These are phyloP conservation scores for Diaprepes abbreviatus DNA, from an alignment of 2,888 invertebrate species.

Conservation along the genomic window DNA sequence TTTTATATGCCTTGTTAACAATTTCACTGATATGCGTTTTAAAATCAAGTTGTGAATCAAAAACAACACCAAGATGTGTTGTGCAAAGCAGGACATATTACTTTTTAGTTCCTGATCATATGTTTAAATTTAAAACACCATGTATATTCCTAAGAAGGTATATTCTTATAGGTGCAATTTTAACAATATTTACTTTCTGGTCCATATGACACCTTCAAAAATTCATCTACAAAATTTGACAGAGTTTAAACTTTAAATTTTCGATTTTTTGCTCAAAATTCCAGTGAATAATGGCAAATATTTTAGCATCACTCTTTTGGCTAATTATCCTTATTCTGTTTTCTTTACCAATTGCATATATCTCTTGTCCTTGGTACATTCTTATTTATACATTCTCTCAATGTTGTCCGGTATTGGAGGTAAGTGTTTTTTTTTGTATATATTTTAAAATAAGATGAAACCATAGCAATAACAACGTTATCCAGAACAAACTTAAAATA, in stretches of 20 bases:
- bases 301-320: conserved; percentile 22
- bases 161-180: no score
- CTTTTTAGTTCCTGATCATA: no score
- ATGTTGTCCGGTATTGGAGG: conserved; percentile 13
- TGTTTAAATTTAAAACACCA: no score
- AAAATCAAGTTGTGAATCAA: no score
- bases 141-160: no score
- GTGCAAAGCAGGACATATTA: no score
- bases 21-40: no score
- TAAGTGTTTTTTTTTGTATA: conserved; percentile 1
- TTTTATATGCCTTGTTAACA: no score
- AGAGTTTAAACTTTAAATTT: not conserved
- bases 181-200: no score
- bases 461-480: not conserved
- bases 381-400: conserved; percentile 15
- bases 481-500: no score
- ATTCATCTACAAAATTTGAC: conserved; percentile 5
- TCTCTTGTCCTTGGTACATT: conserved; percentile 18
- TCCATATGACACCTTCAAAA: not conserved
- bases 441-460: not conserved
- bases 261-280: not conserved
- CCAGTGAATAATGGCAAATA: conserved; percentile 10
- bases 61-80: no score
- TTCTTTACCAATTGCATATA: conserved; percentile 18
- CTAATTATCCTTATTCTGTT: not conserved